These are phyloP conservation scores for Eumeta japonica DNA, from an alignment of 1,140 invertebrate species.

Conservation along the genomic window DNA sequence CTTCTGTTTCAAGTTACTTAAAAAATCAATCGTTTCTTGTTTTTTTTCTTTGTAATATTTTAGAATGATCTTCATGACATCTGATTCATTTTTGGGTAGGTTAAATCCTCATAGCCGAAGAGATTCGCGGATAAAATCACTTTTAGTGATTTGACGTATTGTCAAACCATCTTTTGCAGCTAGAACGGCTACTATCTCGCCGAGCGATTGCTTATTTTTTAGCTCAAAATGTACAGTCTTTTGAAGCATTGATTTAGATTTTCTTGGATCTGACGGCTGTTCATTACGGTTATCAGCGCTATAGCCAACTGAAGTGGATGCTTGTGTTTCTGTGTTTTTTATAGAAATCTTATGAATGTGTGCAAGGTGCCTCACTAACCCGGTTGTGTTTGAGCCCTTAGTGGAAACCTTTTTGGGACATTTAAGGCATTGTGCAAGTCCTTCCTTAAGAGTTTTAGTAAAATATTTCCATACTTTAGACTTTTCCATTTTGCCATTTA, in stretches of 20 bases:
- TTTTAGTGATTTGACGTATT: background rate
- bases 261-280: background rate
- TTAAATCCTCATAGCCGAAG: background rate
- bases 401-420: background rate
- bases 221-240: background rate
- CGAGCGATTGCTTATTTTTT: background rate
- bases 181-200: background rate
- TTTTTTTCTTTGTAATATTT: conserved; percentile 5
- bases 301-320: too few species aligned
- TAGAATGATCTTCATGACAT: background rate
- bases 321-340: background rate
- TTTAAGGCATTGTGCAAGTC: background rate
- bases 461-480: conserved; percentile 1
- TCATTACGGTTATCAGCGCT: background rate
- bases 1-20: background rate
- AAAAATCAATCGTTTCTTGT: too few species aligned
- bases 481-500: too few species aligned
- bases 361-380: conserved; percentile 1
- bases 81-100: background rate
- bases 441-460: too few species aligned
- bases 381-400: too few species aligned
- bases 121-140: background rate
- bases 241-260: background rate
- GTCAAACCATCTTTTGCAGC: background rate
- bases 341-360: too few species aligned